A percentile compares a stretch with the other conserved stretches of the same genome.
phyloP scores from a whole-genome alignment of 2,113 vertebrate genomes.

The Tilapia sparmanii region DNA sequence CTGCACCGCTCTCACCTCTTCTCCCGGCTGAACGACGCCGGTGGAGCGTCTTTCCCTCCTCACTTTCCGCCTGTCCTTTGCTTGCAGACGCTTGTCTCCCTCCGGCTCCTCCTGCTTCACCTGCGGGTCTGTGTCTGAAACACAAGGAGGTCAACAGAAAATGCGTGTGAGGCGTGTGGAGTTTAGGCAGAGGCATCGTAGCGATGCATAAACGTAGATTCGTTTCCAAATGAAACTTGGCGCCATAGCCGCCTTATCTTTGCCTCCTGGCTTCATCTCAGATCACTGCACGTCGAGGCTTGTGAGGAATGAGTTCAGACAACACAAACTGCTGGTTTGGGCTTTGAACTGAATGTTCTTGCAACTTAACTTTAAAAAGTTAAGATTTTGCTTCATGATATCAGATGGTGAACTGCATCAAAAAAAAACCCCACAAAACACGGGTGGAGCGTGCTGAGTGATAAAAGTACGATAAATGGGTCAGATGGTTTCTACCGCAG shows the following conservation, averaged over 20 bases:
- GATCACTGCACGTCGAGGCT: not conserved
- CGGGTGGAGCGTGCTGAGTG: not conserved
- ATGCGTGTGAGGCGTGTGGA: not conserved
- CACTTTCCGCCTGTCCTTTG: conserved; percentile 57
- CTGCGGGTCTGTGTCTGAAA: conserved; percentile 58
- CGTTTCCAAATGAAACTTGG: not conserved
- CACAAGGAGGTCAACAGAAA: not conserved
- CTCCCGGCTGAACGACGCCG: conserved; percentile 56
- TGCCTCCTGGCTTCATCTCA: not conserved
- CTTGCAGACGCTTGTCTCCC: conserved; percentile 47
- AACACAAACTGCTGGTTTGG: not conserved
- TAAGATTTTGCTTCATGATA: not conserved
- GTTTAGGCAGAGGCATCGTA: accelerated
- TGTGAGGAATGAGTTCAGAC: not conserved
- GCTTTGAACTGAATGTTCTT: not conserved
- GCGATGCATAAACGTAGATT: not conserved
- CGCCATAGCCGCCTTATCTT: not conserved
- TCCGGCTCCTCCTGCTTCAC: conserved; percentile 62
- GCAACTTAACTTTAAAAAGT: not conserved
- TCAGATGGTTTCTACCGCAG: not conserved
- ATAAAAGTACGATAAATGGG: not conserved
- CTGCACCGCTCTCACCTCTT: conserved; percentile 42
- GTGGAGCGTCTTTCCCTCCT: conserved; percentile 75
- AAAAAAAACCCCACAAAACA: not conserved
- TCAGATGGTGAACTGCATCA: not conserved